Conservation (phyloP, 2,888 invertebrate species). For the Drosophila neonasuta region DNA sequence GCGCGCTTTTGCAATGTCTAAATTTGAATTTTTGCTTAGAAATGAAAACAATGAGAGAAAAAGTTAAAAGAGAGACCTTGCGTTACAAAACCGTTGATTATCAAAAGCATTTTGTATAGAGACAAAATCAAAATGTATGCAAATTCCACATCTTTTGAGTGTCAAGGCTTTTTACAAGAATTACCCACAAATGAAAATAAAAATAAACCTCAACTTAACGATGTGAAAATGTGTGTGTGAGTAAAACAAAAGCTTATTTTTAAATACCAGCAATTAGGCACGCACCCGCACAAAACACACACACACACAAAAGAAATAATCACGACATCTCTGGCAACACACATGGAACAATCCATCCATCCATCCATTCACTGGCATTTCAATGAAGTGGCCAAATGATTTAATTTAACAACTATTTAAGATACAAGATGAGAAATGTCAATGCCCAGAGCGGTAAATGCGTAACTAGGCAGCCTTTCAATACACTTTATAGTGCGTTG, state of each 20-base stretch:
- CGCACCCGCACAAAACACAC: constrained; percentile 61
- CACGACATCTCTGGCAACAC: constrained; percentile 25
- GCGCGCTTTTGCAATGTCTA: neutral
- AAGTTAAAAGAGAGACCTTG: constrained; percentile 35
- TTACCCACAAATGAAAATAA: constrained; percentile 23
- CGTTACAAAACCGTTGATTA: constrained; percentile 54
- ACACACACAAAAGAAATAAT: constrained; percentile 19
- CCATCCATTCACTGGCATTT: constrained; percentile 60
- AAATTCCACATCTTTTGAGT: constrained; percentile 65
- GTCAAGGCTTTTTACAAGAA: constrained; percentile 70
- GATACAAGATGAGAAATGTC: constrained; percentile 45
- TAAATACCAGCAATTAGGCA: constrained; percentile 67
- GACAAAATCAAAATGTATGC: constrained; percentile 63
- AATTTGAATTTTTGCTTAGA: constrained; percentile 18
- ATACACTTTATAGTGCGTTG: constrained; percentile 39
- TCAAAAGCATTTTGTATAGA: constrained; percentile 50
- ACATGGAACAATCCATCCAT: constrained; percentile 13
- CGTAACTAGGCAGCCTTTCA: constrained; percentile 39
- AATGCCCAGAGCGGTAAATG: constrained; percentile 50
- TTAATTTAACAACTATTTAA: constrained; percentile 60
- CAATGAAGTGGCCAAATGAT: constrained; percentile 61
- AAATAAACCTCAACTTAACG: constrained; percentile 59
- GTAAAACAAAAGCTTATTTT: constrained; percentile 57
- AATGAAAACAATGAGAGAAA: constrained; percentile 23
- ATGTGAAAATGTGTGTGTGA: constrained; percentile 61